Evolutionary conservation across 2,888 invertebrate species (phyloP).

Genomic region (Epinotia nisella): DNA sequence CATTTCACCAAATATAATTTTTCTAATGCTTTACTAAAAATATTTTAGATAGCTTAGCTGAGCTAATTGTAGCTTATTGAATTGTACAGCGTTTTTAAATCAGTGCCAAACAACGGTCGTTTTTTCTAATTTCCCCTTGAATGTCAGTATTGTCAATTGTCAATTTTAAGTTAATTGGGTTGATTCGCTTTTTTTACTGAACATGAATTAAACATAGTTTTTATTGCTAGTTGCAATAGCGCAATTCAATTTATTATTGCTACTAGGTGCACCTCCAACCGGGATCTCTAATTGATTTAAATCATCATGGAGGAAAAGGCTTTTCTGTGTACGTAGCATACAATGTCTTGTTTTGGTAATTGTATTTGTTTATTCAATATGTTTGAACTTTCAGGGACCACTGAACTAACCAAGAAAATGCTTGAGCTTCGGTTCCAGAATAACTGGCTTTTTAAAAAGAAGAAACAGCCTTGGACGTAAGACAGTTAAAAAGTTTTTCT

Average conservation of each 20-base stretch:
- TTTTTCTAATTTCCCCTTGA: background rate
- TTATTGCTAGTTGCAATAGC: background rate
- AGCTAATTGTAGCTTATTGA: no score
- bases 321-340: conserved; percentile 68
- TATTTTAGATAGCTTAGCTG: no score
- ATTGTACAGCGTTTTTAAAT: background rate
- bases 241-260: background rate
- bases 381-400: conserved; percentile 68
- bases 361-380: background rate
- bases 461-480: conserved; percentile 80
- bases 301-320: conserved; percentile 67
- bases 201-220: conserved; percentile 11
- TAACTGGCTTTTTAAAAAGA: conserved; percentile 76
- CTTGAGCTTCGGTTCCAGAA: conserved; percentile 74
- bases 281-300: background rate
- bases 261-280: background rate
- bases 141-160: background rate
- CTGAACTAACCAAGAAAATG: conserved; percentile 69
- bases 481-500: conserved; percentile 46
- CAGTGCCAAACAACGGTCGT: background rate
- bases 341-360: background rate
- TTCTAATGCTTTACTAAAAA: no score
- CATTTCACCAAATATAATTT: no score
- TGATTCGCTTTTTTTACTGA: background rate
- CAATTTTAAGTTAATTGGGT: no score